phyloP scores from a whole-genome alignment of 2,797 vertebrate genomes.

The Sciaenops ocellatus region DNA sequence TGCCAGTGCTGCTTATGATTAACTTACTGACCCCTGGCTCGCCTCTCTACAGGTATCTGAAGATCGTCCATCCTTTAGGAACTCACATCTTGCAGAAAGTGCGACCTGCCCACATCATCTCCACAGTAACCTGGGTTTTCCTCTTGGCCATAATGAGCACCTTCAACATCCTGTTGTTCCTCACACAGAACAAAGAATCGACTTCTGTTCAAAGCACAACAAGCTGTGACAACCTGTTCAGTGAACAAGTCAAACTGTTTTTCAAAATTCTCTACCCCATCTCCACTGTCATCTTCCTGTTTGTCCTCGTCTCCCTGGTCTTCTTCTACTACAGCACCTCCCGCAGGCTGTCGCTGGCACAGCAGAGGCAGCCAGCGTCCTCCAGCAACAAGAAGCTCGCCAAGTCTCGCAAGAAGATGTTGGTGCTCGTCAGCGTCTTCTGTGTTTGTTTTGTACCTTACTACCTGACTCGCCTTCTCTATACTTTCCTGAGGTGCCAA shows the following conservation, averaged over 20 bases:
- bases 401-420: slow-evolving; percentile 78
- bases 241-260: background rate
- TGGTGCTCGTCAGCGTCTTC: slow-evolving; percentile 80
- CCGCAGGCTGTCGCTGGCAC: slow-evolving; percentile 51
- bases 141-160: slow-evolving; percentile 44
- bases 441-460: slow-evolving; percentile 83
- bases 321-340: slow-evolving; percentile 76
- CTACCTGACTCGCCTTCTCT: slow-evolving; percentile 80
- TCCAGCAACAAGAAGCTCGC: too few relatives aligned
- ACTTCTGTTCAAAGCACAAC: fast-evolving
- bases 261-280: slow-evolving; percentile 71
- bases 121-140: slow-evolving; percentile 70
- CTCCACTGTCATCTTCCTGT: slow-evolving; percentile 65
- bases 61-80: slow-evolving; percentile 75
- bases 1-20: too few relatives aligned
- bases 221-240: slow-evolving; percentile 62
- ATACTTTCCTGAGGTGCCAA: slow-evolving; percentile 66
- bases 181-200: background rate
- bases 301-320: slow-evolving; percentile 68
- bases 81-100: slow-evolving; percentile 67
- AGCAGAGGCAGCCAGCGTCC: slow-evolving; percentile 32
- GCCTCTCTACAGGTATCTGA: slow-evolving; percentile 77
- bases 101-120: slow-evolving; percentile 56
- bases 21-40: background rate
- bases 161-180: slow-evolving; percentile 68